Conservation (phyloP, 1,140 invertebrate genomes). For the Globodera rostochiensis region DNA sequence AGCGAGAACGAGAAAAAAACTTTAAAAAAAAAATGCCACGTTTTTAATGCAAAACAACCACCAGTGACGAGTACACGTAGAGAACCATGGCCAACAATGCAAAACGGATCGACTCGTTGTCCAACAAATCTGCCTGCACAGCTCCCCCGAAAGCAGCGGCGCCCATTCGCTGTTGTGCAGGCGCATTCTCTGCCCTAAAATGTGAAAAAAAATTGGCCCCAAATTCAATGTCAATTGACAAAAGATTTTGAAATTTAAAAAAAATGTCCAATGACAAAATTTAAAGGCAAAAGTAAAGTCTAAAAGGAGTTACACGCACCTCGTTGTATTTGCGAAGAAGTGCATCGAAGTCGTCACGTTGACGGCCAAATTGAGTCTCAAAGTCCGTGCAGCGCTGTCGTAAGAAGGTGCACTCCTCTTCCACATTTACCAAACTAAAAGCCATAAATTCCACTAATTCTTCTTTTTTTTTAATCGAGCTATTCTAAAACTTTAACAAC, state of each 20-base stretch:
- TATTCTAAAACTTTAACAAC: not conserved
- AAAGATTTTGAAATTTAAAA: too few species aligned
- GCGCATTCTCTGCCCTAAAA: not conserved
- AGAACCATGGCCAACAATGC: constrained; percentile 11
- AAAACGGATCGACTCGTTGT: constrained; percentile 20
- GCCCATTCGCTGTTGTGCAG: constrained; percentile 13
- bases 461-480: not conserved
- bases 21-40: not conserved
- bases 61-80: constrained; percentile 9
- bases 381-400: constrained; percentile 34
- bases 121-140: constrained; percentile 15
- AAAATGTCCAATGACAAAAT: too few species aligned
- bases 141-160: not conserved
- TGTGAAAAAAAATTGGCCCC: too few species aligned
- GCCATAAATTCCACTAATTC: not conserved
- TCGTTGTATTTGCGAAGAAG: constrained; percentile 40
- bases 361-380: constrained; percentile 32
- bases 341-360: constrained; percentile 35
- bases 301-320: not conserved
- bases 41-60: not conserved
- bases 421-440: constrained; percentile 41
- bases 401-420: constrained; percentile 48
- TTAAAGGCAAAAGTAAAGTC: too few species aligned
- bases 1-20: not conserved
- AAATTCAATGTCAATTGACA: too few species aligned